Conservation (phyloP, 2,888 invertebrate genomes). For the Lamellibrachia columna region DNA sequence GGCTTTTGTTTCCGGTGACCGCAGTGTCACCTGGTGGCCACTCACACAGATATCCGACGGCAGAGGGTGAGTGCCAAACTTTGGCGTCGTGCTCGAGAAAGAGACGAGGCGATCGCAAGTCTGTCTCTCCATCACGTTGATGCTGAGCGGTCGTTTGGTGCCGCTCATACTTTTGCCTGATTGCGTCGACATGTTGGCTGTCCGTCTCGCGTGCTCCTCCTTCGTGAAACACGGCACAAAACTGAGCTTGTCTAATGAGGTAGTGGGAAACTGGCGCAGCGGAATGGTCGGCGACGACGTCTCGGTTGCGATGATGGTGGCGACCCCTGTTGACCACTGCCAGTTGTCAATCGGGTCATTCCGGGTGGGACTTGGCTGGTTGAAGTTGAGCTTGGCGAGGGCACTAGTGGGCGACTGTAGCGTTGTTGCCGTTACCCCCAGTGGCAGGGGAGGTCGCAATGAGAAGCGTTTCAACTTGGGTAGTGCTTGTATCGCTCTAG, state of each 20-base stretch:
- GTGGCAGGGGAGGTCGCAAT: conserved; percentile 20
- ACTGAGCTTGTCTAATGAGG: conserved; percentile 62
- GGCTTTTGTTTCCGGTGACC: conserved; percentile 55
- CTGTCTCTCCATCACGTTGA: conserved; percentile 27
- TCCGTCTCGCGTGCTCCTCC: neutral
- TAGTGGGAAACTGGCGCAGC: conserved; percentile 54
- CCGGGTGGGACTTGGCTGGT: conserved; percentile 31
- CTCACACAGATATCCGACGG: neutral
- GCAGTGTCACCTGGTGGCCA: conserved; percentile 43
- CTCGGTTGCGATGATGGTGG: neutral
- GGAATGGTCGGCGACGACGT: conserved; percentile 24
- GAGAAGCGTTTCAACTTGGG: conserved; percentile 26
- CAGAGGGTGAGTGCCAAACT: conserved; percentile 37
- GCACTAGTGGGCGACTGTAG: conserved; percentile 65
- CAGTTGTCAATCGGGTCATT: conserved; percentile 26
- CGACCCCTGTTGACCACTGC: conserved; percentile 18
- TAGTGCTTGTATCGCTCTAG: conserved; percentile 7
- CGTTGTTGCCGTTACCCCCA: conserved; percentile 21
- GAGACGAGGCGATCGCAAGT: conserved; percentile 20
- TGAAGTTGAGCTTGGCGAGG: conserved; percentile 64
- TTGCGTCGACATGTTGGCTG: neutral
- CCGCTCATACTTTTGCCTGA: conserved; percentile 24
- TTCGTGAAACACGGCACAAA: conserved; percentile 53
- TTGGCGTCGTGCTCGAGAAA: conserved; percentile 31
- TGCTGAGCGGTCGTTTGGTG: conserved; percentile 41